phyloP scores from a whole-genome alignment of 2,888 invertebrate species.

The Apantesis nais region DNA sequence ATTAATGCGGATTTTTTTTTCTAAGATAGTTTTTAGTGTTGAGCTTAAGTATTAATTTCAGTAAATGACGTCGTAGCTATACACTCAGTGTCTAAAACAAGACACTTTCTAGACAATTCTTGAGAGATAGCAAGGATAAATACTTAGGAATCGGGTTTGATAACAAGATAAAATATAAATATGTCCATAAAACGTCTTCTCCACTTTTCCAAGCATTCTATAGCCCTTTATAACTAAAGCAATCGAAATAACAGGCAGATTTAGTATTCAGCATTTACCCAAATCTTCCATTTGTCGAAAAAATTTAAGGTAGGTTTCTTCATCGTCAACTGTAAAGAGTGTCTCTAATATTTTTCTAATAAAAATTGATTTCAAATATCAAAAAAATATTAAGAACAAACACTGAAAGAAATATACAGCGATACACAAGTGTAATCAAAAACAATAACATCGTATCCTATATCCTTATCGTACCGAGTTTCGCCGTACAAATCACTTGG shows the following conservation, averaged over 20 bases:
- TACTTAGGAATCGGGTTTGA: not conserved
- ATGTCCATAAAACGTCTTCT: too few species aligned
- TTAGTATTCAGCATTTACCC: too few species aligned
- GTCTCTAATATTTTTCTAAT: not conserved
- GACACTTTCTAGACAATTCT: too few species aligned
- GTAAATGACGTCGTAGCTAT: too few species aligned
- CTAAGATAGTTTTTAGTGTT: too few species aligned
- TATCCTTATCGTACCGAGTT: constrained; percentile 42
- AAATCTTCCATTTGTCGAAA: not conserved
- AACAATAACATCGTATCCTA: constrained; percentile 42
- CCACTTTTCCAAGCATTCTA: too few species aligned
- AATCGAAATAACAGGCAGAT: too few species aligned
- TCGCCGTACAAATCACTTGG: constrained; percentile 73
- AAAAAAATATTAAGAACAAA: not conserved
- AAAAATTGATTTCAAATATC: not conserved
- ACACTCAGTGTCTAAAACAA: not conserved
- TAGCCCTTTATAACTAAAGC: too few species aligned
- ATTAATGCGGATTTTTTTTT: not conserved
- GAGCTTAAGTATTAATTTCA: too few species aligned
- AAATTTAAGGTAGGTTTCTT: not conserved
- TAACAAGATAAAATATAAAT: not conserved
- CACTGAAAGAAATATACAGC: constrained; percentile 16
- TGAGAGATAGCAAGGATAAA: too few species aligned
- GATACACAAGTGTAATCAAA: constrained; percentile 38
- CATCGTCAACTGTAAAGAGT: not conserved